phyloP scores from a whole-genome alignment of 2,113 vertebrate species.

The Gallinago undulata region DNA sequence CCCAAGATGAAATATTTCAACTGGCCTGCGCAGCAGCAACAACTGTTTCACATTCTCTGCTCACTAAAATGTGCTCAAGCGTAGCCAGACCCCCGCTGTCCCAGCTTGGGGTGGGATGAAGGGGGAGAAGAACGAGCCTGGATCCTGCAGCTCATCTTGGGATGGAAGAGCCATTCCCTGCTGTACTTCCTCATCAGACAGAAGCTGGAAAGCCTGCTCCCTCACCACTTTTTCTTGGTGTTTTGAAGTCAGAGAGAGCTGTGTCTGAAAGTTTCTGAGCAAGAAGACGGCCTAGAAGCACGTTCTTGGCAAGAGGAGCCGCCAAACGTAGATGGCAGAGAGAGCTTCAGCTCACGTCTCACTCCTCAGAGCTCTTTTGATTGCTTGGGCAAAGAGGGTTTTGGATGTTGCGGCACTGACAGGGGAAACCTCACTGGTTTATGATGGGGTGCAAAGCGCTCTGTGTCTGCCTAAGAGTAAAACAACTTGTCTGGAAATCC shows the following conservation, averaged over 20 bases:
- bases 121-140: neutral
- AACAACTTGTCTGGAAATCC: neutral
- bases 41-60: constrained; percentile 39
- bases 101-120: neutral
- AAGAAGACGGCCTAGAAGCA: neutral
- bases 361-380: neutral
- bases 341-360: neutral
- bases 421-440: neutral
- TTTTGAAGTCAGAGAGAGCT: neutral
- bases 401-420: neutral
- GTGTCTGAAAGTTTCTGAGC: neutral
- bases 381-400: neutral
- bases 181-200: neutral
- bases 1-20: constrained; percentile 11
- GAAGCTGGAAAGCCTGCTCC: neutral
- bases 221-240: neutral
- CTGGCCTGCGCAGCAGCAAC: neutral
- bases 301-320: neutral
- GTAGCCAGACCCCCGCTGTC: neutral
- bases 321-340: rapidly evolving
- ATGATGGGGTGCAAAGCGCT: neutral
- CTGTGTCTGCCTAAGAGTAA: neutral
- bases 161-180: neutral
- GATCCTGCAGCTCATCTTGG: neutral
- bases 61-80: constrained; percentile 22